Percentiles rank a stretch among this genome's conserved stretches.
Evolutionary conservation across 2,888 invertebrate genomes (phyloP).

Genomic region (Euspilapteryx auroguttella): DNA sequence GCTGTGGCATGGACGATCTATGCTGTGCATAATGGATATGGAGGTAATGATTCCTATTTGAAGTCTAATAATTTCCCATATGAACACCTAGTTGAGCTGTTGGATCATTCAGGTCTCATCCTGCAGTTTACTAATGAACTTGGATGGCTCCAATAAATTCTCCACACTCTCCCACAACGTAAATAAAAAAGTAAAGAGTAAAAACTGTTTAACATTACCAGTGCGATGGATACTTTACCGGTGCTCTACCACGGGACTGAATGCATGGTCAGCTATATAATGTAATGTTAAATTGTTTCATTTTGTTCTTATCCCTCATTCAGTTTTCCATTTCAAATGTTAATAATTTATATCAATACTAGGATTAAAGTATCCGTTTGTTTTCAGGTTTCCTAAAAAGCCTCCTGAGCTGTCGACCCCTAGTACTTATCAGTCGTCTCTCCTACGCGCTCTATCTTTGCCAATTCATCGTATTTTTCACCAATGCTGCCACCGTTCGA

Average conservation of each 20-base stretch:
- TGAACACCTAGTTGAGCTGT: slow-evolving; percentile 1
- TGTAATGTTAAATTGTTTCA: no score
- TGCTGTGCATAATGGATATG: slow-evolving; percentile 56
- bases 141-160: no score
- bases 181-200: no score
- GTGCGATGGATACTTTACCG: no score
- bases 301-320: no score
- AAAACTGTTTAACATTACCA: no score
- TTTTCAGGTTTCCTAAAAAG: slow-evolving; percentile 48
- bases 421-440: slow-evolving; percentile 65
- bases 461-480: slow-evolving; percentile 68
- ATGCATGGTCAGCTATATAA: no score
- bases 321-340: no score
- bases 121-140: no score
- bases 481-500: slow-evolving; percentile 64
- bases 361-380: slow-evolving; percentile 5
- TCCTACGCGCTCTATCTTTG: slow-evolving; percentile 69
- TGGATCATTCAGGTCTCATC: no score
- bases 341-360: neutral
- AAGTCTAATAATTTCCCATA: neutral
- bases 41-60: slow-evolving; percentile 31
- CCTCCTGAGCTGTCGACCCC: slow-evolving; percentile 54
- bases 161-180: no score
- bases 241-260: no score
- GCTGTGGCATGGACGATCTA: slow-evolving; percentile 68